Evolutionary conservation across 2,888 invertebrate genomes (phyloP).

Genomic region (Cosmorhoe ocellata): DNA sequence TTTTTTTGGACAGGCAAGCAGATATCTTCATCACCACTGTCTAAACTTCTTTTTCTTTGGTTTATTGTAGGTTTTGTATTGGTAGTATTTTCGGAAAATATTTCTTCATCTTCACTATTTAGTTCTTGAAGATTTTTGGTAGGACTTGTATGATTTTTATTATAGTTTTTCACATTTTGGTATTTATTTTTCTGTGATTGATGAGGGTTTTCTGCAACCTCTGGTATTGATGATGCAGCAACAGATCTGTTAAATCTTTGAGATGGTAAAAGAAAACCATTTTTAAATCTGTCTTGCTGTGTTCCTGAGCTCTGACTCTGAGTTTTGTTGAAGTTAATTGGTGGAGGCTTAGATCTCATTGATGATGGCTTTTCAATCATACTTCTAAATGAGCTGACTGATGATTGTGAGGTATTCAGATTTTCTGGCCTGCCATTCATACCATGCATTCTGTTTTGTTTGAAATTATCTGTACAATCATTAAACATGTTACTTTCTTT

Average conservation of each 20-base stretch:
- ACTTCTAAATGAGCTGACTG: constrained; percentile 13
- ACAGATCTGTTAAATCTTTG: constrained; percentile 59
- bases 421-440: constrained; percentile 30
- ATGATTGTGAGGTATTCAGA: constrained; percentile 15
- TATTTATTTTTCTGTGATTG: constrained; percentile 15
- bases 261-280: constrained; percentile 54
- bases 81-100: constrained; percentile 44
- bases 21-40: constrained; percentile 39
- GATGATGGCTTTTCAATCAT: constrained; percentile 1
- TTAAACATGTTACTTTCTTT: constrained; percentile 44
- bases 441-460: constrained; percentile 47
- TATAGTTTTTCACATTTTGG: constrained; percentile 13
- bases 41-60: constrained; percentile 41
- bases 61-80: constrained; percentile 33
- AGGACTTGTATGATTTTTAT: constrained; percentile 22
- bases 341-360: constrained; percentile 11
- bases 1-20: constrained; percentile 43
- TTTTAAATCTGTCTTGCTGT: constrained; percentile 58
- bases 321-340: constrained; percentile 28
- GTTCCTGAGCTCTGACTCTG: constrained; percentile 26
- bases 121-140: constrained; percentile 13
- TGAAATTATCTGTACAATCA: constrained; percentile 47
- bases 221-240: constrained; percentile 43
- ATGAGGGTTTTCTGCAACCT: constrained; percentile 32
- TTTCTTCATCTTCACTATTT: constrained; percentile 51